Evolutionary conservation across 2,888 invertebrate genomes (phyloP).

Genomic region (Mamestra brassicae): DNA sequence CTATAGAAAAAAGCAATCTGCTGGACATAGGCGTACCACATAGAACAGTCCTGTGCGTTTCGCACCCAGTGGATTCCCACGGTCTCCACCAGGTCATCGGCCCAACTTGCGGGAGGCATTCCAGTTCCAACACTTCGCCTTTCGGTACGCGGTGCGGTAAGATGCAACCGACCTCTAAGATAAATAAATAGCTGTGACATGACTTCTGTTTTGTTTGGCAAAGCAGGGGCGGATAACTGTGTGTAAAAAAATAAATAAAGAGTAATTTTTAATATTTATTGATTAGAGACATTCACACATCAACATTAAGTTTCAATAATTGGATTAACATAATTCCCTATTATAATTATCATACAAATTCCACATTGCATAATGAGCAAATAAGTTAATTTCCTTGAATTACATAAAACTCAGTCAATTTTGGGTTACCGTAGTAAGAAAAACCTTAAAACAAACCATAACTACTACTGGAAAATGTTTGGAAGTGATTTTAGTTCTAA

Average conservation of each 20-base stretch:
- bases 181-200: no score
- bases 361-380: slow-evolving; percentile 79
- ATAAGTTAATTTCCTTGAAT: slow-evolving; percentile 62
- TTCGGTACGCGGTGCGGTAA: no score
- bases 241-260: slow-evolving; percentile 35
- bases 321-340: slow-evolving; percentile 83
- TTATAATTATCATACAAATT: slow-evolving; percentile 81
- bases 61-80: no score
- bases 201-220: no score
- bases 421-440: slow-evolving; percentile 55
- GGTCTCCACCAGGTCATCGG: no score
- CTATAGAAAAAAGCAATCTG: no score
- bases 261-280: slow-evolving; percentile 85
- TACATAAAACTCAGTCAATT: slow-evolving; percentile 66
- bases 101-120: no score
- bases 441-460: slow-evolving; percentile 45
- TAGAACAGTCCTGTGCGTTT: no score
- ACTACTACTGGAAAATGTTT: slow-evolving; percentile 57
- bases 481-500: slow-evolving; percentile 33
- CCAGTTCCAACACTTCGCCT: no score
- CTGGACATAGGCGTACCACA: no score
- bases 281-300: slow-evolving; percentile 91
- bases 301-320: slow-evolving; percentile 86
- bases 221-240: no score
- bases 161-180: no score